phyloP scores from a whole-genome alignment of 2,113 vertebrate species.

The Xyrauchen texanus region DNA sequence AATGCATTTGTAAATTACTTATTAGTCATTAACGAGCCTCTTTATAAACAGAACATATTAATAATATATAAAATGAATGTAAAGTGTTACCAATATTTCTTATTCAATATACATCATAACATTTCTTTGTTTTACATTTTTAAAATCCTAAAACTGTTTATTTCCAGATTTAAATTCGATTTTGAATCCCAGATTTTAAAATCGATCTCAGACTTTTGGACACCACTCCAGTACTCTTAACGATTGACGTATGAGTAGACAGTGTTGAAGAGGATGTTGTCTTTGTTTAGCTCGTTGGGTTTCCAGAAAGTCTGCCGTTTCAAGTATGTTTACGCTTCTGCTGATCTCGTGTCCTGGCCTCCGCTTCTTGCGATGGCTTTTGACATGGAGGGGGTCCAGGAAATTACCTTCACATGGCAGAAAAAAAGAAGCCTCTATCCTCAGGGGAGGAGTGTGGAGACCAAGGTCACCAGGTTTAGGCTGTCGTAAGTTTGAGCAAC shows the following conservation, averaged over 20 bases:
- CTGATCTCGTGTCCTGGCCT: conserved; percentile 41
- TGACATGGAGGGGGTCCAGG: conserved; percentile 41
- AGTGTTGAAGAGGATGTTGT: conserved; percentile 28
- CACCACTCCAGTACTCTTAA: not conserved
- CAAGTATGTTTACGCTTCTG: conserved; percentile 44
- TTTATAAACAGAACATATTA: no score
- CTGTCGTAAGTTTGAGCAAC: not conserved
- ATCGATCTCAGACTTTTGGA: no score
- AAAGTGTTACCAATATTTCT: no score
- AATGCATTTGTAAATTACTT: no score
- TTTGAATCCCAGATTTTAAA: no score
- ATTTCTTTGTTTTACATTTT: no score
- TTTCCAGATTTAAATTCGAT: no score
- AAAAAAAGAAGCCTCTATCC: conserved; percentile 41
- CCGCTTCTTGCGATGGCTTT: conserved; percentile 37
- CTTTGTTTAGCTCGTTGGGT: conserved; percentile 43
- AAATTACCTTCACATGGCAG: conserved; percentile 40
- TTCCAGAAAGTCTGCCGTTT: conserved; percentile 41
- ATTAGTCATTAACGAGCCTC: no score
- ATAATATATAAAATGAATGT: no score
- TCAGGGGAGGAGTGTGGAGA: not conserved
- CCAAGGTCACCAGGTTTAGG: conserved; percentile 23
- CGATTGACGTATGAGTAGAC: not conserved
- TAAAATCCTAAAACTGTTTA: no score
- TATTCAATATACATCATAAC: no score